Evolutionary conservation across 1,140 invertebrate genomes (phyloP), one percentile per base, ranked within the genome.

Genomic region (Aphelinus atriplicis): DNA sequence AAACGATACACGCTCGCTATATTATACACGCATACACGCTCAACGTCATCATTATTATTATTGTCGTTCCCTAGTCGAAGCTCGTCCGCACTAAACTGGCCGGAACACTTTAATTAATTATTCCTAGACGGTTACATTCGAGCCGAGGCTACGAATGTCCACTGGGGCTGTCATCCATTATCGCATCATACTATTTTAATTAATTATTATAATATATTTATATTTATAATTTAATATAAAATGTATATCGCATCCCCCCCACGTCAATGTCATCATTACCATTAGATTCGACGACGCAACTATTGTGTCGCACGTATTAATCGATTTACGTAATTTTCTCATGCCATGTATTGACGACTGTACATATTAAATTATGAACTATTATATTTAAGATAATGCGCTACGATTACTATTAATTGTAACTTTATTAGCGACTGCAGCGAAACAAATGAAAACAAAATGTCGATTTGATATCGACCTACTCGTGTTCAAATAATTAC

Each of bases 401-500:
- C 74, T 78, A 80, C 77, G 77, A 77, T 78, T 80, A 80, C 58
- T 76, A 77, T 75, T 79, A 78, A 76, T 74, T 66, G 53, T 68
- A 65, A 71, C 57, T 67, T 57, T 70, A 78, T 57, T 65, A 60
- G 53, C 71, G 71, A 67, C 53, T 77, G 60, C 63, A 47, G 46
- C 58, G 50, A 77, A 67, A 61, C 26, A 26, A 26, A 26, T 48
- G 65, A 72, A 57, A 58, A 56, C 45, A 7, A 66, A 68, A 66
- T 70, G 78, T 78, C 78, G 77, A 78, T 82, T 81, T 79, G 56
- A 80, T n/a, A 74, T 77, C 76, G 78, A 77, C 73, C 77, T 68
- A 75, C 78, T 81, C 75, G 74, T 76, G 78, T 84, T 84, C 81
- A 81, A 81, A 83, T 81, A 82, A 82, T 83, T 84, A 77, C 82